These are phyloP conservation scores for Pristiophorus japonicus DNA, from an alignment of 2,113 vertebrate species.

Conservation along the genomic window DNA sequence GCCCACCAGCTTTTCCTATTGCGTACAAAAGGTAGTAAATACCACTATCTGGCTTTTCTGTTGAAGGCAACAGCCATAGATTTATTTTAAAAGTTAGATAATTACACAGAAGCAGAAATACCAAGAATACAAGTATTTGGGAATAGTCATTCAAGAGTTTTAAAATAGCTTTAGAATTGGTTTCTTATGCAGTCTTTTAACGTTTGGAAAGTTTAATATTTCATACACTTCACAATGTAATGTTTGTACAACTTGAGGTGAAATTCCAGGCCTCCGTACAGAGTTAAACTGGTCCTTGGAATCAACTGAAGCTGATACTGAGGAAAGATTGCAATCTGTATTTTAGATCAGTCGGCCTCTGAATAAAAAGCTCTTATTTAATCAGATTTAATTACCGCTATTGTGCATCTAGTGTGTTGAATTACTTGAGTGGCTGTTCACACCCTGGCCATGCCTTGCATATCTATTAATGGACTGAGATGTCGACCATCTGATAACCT, in stretches of 20 bases:
- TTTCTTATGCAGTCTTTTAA: not conserved
- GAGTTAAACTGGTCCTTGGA: not conserved
- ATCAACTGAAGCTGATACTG: not conserved
- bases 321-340: not conserved
- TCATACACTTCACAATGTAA: not conserved
- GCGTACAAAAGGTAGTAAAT: not conserved
- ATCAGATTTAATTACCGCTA: not conserved
- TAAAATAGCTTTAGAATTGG: too few species aligned
- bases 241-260: not conserved
- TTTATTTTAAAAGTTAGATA: too few species aligned
- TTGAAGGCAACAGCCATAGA: not conserved
- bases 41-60: not conserved
- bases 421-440: not conserved
- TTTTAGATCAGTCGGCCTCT: not conserved
- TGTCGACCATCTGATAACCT: not conserved
- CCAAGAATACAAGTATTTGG: not conserved
- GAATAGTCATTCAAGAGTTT: not conserved
- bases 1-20: too few species aligned
- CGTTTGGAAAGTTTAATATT: not conserved
- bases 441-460: not conserved
- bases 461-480: not conserved
- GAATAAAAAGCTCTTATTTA: not conserved
- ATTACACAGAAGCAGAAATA: too few species aligned
- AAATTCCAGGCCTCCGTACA: not conserved
- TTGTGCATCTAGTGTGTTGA: not conserved